Evolutionary conservation across 1,140 invertebrate genomes (phyloP).

Genomic region (Drosophila mayri): DNA sequence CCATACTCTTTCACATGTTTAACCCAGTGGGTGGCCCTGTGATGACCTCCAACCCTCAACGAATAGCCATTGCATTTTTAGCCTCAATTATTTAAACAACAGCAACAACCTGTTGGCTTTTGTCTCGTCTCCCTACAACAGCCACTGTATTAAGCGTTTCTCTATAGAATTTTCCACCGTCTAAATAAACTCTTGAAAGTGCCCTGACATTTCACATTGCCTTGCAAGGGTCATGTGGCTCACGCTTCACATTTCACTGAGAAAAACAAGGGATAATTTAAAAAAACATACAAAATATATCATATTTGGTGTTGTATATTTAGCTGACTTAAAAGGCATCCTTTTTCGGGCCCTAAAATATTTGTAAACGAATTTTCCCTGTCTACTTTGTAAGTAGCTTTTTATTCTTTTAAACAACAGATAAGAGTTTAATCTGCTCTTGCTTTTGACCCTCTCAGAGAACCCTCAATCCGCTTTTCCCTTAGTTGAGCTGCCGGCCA

Average conservation of each 20-base stretch:
- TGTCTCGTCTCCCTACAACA: constrained; percentile 9
- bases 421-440: background rate
- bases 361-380: background rate
- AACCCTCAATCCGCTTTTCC: background rate
- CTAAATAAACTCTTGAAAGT: constrained; percentile 76
- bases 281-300: accelerated
- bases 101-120: constrained; percentile 72
- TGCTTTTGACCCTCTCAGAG: background rate
- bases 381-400: background rate
- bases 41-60: constrained; percentile 7
- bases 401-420: background rate
- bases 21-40: constrained; percentile 18
- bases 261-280: background rate
- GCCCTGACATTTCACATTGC: constrained; percentile 71
- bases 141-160: constrained; percentile 17
- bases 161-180: constrained; percentile 45
- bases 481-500: constrained; percentile 14
- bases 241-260: constrained; percentile 3
- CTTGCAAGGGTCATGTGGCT: constrained; percentile 52
- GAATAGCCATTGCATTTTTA: constrained; percentile 58
- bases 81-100: constrained; percentile 65
- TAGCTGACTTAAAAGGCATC: background rate
- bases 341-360: background rate
- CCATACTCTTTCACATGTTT: background rate
- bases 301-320: too few species aligned